A percentile compares a stretch with the other conserved stretches of the same genome.
These are phyloP conservation scores for Hippocampus mohnikei DNA, from an alignment of 2,113 vertebrate genomes.

Conservation along the genomic window DNA sequence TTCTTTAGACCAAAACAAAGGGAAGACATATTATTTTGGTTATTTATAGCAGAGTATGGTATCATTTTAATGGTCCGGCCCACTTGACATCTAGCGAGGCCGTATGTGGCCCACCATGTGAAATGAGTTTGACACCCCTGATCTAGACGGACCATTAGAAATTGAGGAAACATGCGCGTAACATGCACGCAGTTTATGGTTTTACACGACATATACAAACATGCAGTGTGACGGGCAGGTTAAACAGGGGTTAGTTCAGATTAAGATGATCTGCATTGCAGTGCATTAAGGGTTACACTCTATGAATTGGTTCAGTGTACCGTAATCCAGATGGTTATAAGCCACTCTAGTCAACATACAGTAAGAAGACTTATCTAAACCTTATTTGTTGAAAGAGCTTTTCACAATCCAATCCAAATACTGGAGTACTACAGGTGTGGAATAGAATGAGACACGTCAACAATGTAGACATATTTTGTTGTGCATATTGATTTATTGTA, in stretches of 20 bases:
- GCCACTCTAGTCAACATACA: conserved; percentile 23
- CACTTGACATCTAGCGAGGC: no score
- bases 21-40: no score
- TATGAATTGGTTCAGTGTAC: conserved; percentile 7
- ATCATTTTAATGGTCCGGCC: no score
- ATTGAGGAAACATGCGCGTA: not conserved
- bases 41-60: no score
- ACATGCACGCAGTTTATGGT: conserved; percentile 14
- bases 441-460: not conserved
- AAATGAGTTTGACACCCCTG: no score
- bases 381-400: not conserved
- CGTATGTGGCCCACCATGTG: no score
- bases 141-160: not conserved
- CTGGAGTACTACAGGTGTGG: not conserved
- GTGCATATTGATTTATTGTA: not conserved
- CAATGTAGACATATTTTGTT: not conserved
- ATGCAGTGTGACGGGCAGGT: conserved; percentile 8
- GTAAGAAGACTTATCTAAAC: not conserved
- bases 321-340: conserved; percentile 19
- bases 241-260: conserved; percentile 28
- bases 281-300: conserved; percentile 8
- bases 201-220: not conserved
- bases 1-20: no score
- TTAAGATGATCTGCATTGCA: conserved; percentile 13
- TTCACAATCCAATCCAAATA: conserved; percentile 7